These are phyloP conservation scores for Ips typographus DNA, from an alignment of 1,140 invertebrate genomes.

Conservation along the genomic window DNA sequence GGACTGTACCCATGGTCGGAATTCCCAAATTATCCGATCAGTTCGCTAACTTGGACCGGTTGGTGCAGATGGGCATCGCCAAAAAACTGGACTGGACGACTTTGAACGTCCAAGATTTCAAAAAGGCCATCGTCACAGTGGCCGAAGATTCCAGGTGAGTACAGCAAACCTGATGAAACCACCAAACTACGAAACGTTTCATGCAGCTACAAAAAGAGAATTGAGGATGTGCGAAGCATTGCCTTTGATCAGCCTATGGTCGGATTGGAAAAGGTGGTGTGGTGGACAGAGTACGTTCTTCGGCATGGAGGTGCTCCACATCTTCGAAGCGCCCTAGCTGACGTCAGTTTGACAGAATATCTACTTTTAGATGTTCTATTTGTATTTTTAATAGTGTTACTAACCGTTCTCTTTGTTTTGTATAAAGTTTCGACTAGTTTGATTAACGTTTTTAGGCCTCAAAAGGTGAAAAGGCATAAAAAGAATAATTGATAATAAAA, in stretches of 20 bases:
- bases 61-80: background rate
- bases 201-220: background rate
- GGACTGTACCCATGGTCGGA: constrained; percentile 55
- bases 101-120: background rate
- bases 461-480: no score
- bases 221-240: background rate
- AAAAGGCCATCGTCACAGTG: background rate
- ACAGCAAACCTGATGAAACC: background rate
- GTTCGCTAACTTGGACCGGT: constrained; percentile 32
- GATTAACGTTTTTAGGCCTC: no score
- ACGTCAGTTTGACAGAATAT: no score
- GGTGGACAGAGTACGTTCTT: constrained; percentile 59
- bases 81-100: no score
- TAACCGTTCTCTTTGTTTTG: no score
- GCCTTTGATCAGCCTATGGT: constrained; percentile 49
- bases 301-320: constrained; percentile 47
- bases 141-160: background rate
- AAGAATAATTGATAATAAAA: no score
- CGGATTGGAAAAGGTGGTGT: constrained; percentile 50
- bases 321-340: no score
- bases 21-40: constrained; percentile 49
- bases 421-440: no score
- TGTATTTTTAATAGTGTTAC: no score
- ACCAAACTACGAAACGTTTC: background rate
- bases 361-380: no score